Conservation (phyloP, 2,888 invertebrate species). For the Synergus umbraculus region DNA sequence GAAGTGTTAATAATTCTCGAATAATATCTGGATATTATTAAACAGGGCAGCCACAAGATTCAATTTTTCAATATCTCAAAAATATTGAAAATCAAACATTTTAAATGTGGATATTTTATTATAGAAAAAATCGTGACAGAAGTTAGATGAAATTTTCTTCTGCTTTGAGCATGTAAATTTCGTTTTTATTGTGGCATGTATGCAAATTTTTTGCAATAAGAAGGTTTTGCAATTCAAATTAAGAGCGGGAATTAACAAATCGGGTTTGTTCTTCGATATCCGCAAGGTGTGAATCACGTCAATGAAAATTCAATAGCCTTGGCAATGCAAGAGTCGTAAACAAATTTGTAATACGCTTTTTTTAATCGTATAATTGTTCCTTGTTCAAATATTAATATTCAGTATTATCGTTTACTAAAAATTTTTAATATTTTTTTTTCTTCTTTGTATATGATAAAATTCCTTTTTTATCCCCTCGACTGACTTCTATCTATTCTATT, state of each 20-base stretch:
- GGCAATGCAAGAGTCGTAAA: background rate
- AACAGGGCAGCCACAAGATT: background rate
- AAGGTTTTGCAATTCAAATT: background rate
- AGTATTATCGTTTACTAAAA: no score
- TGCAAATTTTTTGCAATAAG: background rate
- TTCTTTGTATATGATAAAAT: no score
- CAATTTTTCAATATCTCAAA: no score
- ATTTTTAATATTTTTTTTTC: background rate
- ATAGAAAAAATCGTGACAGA: background rate
- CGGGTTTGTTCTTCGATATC: background rate
- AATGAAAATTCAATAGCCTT: background rate
- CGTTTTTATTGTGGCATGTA: background rate
- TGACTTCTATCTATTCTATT: constrained; percentile 19
- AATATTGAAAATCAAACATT: background rate
- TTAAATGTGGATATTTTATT: background rate
- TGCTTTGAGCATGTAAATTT: background rate
- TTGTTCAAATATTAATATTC: no score
- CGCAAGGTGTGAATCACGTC: background rate
- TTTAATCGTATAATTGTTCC: no score
- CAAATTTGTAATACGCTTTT: background rate
- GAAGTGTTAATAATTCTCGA: constrained; percentile 13
- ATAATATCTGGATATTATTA: constrained; percentile 12
- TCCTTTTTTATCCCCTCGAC: no score
- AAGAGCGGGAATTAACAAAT: background rate
- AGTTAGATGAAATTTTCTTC: background rate